Evolutionary conservation across 2,797 vertebrate species (phyloP).

Genomic region (Natrix natrix): DNA sequence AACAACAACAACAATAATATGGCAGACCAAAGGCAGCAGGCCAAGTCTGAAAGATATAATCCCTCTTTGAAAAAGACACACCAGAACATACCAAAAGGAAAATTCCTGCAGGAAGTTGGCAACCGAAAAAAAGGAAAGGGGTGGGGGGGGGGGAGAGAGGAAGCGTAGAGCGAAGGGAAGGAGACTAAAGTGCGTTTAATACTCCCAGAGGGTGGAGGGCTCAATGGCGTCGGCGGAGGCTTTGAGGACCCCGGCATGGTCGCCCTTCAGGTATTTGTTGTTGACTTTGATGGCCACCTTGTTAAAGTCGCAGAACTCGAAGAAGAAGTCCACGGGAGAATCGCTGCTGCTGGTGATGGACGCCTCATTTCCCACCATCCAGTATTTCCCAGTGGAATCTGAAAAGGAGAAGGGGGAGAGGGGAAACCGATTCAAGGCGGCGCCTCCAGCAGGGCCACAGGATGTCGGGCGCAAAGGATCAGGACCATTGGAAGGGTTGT

Average conservation of each 20-base stretch:
- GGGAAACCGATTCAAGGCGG: not conserved
- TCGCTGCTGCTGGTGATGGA: slow-evolving; percentile 94
- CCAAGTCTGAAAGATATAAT: slow-evolving; percentile 30
- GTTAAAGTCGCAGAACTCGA: slow-evolving; percentile 98
- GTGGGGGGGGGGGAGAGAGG: too few species aligned
- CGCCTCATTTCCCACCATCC: slow-evolving; percentile 90
- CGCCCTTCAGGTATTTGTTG: slow-evolving; percentile 91
- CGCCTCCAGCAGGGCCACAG: fast-evolving
- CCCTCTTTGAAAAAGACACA: slow-evolving; percentile 42
- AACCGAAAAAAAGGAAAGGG: not conserved
- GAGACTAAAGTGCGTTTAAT: slow-evolving; percentile 78
- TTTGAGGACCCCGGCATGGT: slow-evolving; percentile 96
- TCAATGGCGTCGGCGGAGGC: slow-evolving; percentile 89
- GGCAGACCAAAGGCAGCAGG: slow-evolving; percentile 45
- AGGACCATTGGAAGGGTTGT: not conserved
- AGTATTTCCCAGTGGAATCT: slow-evolving; percentile 98
- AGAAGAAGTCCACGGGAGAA: slow-evolving; percentile 89
- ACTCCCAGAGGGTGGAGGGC: slow-evolving; percentile 95
- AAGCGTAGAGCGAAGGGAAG: not conserved
- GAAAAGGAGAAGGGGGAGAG: not conserved
- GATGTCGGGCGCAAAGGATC: not conserved
- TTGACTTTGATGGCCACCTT: slow-evolving; percentile 93
- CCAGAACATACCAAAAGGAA: not conserved
- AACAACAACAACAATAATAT: not conserved
- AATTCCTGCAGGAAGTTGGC: slow-evolving; percentile 49